These are phyloP conservation scores for Ceratosolen fusciceps DNA, from an alignment of 1,140 invertebrate genomes.

Conservation along the genomic window DNA sequence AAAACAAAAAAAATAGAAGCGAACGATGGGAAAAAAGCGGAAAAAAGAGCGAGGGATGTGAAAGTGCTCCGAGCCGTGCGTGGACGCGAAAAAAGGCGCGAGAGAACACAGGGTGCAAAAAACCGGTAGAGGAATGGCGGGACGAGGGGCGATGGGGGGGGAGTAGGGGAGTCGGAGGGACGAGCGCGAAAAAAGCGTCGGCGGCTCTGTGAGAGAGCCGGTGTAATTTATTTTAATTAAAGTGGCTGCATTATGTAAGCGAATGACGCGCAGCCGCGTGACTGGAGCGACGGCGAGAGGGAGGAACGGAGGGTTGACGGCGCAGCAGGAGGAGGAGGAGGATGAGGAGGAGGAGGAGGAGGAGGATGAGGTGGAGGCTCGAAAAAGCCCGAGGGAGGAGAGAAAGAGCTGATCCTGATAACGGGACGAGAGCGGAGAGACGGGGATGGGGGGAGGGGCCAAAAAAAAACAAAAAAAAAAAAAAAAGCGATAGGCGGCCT, in stretches of 20 bases:
- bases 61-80: slow-evolving; percentile 16
- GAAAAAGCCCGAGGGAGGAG: slow-evolving; percentile 62
- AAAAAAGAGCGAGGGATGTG: not conserved
- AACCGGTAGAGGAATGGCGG: slow-evolving; percentile 7
- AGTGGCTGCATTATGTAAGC: slow-evolving; percentile 71
- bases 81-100: not conserved
- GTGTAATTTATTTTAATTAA: slow-evolving; percentile 73
- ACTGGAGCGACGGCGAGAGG: too few species aligned
- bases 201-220: slow-evolving; percentile 50
- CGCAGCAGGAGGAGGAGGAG: slow-evolving; percentile 64
- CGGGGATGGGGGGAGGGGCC: slow-evolving; percentile 27
- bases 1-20: slow-evolving; percentile 16
- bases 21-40: not conserved
- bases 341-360: slow-evolving; percentile 54
- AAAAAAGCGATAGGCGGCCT: not conserved
- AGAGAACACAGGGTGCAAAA: slow-evolving; percentile 3
- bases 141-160: slow-evolving; percentile 30
- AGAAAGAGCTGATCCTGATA: too few species aligned
- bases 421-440: slow-evolving; percentile 41
- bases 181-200: slow-evolving; percentile 36
- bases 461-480: slow-evolving; percentile 2
- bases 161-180: too few species aligned
- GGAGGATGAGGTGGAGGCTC: too few species aligned
- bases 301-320: too few species aligned
- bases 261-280: slow-evolving; percentile 55